Conservation (phyloP, 1,140 invertebrate species). For the Acromyrmex heyeri region DNA sequence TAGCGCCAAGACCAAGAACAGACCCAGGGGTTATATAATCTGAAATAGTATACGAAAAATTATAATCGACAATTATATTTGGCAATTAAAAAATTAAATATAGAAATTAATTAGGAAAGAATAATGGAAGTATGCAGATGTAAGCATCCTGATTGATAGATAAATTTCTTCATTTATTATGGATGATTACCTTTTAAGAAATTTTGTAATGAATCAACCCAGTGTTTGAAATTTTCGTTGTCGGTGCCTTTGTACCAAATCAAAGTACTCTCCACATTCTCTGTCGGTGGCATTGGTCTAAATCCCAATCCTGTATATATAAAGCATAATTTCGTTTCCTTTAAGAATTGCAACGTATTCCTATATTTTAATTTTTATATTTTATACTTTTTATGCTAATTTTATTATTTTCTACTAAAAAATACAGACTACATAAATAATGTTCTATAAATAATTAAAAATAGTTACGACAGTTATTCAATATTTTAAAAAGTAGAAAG, state of each 20-base stretch:
- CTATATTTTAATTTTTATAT: neutral
- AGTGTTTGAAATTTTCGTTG: conserved; percentile 91
- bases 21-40: conserved; percentile 88
- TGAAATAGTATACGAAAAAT: conserved; percentile 68
- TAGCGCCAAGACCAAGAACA: conserved; percentile 87
- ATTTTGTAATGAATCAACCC: conserved; percentile 91
- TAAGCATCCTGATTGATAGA: neutral
- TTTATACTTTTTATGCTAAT: no score
- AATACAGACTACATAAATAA: neutral
- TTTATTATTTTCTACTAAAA: neutral
- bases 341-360: neutral
- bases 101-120: neutral
- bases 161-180: neutral
- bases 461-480: neutral
- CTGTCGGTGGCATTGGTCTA: conserved; percentile 93
- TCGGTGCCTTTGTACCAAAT: conserved; percentile 96
- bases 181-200: conserved; percentile 91
- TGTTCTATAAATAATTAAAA: conserved; percentile 9
- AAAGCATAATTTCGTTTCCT: conserved; percentile 43
- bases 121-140: neutral
- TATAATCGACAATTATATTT: neutral
- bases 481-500: no score
- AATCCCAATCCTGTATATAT: conserved; percentile 92
- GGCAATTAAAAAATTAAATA: conserved; percentile 7
- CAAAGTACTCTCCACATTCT: conserved; percentile 96